Evolutionary conservation across 2,797 vertebrate genomes (phyloP).

Genomic region (Cryptoprocta ferox): DNA sequence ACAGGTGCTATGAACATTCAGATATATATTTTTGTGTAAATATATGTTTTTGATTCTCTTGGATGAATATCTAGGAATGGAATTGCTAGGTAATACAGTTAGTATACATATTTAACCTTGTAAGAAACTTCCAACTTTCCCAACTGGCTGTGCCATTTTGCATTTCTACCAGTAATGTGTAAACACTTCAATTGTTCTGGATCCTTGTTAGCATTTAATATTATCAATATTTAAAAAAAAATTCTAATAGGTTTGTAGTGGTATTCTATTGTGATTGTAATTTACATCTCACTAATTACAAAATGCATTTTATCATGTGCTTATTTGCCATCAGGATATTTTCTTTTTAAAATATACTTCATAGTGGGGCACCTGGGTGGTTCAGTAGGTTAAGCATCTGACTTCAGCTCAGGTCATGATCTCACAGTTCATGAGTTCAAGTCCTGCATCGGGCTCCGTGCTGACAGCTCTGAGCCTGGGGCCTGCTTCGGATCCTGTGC

Average conservation of each 20-base stretch:
- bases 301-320: background rate
- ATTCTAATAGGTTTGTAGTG: background rate
- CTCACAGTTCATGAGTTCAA: no score
- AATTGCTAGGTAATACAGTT: background rate
- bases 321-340: background rate
- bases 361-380: no score
- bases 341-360: background rate
- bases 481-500: no score
- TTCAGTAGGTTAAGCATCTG: no score
- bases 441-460: no score
- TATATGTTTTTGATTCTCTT: background rate
- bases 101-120: background rate
- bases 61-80: background rate
- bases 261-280: background rate
- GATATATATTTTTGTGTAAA: background rate
- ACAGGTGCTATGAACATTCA: background rate
- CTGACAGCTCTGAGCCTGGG: no score
- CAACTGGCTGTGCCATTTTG: background rate
- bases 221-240: background rate
- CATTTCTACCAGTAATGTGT: background rate
- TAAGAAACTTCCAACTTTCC: background rate
- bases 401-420: no score
- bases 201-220: background rate
- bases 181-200: background rate
- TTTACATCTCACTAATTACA: background rate